phyloP scores from a whole-genome alignment of 2,797 vertebrate genomes.

The Ceryle rudis region DNA sequence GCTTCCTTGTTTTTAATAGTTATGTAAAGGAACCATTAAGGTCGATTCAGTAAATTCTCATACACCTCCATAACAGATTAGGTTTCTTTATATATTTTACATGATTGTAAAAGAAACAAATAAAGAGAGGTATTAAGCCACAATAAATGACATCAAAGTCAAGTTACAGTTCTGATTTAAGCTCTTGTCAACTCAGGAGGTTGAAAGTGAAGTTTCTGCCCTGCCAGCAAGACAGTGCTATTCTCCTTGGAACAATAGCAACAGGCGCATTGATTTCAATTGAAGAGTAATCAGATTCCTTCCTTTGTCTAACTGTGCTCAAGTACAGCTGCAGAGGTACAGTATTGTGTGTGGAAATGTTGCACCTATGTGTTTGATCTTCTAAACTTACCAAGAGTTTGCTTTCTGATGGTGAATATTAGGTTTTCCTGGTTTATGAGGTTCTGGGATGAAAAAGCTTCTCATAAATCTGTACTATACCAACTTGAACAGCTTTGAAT shows the following conservation, averaged over 20 bases:
- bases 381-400: background rate
- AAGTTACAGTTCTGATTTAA: slow-evolving; percentile 55
- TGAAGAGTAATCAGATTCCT: background rate
- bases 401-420: background rate
- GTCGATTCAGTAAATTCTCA: slow-evolving; percentile 36
- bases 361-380: background rate
- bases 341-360: background rate
- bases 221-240: background rate
- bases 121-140: slow-evolving; percentile 49
- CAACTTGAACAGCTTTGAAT: background rate
- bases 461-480: background rate
- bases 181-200: slow-evolving; percentile 49
- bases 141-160: slow-evolving; percentile 62
- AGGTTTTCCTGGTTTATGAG: background rate
- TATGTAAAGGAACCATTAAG: slow-evolving; percentile 53
- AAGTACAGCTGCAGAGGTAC: background rate
- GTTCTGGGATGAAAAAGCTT: background rate
- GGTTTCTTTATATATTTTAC: slow-evolving; percentile 55
- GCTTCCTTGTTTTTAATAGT: slow-evolving; percentile 56
- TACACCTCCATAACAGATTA: slow-evolving; percentile 41
- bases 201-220: slow-evolving; percentile 48
- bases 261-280: background rate
- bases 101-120: slow-evolving; percentile 54
- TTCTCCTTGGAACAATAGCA: slow-evolving; percentile 31
- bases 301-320: background rate